Base-by-base conservation (phyloP, 2,888 invertebrate genomes). In the Gryllus longicercus region DNA sequence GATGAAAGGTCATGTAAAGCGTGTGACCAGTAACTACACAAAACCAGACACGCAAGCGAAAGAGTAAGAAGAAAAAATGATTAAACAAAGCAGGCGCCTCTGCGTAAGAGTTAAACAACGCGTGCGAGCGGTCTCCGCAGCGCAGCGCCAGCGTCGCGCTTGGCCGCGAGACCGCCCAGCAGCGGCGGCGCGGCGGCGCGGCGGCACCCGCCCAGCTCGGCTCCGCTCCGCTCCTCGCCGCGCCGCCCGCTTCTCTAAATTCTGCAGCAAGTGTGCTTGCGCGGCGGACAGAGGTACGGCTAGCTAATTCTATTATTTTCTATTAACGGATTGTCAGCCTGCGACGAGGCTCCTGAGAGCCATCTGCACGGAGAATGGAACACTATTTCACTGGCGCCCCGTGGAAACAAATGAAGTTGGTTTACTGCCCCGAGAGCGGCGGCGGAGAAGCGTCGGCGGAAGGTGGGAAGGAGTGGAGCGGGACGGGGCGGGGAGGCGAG, bases 221-320 rank as follows among this genome's bases (percentile, higher is more conserved):
- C 38, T 38, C 16, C n/a, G 11, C 51, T 49, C 74, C 49, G n/a
- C n/a, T n/a, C 21, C 21, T 25, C 74, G 51, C 21, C 18, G 49
- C 49, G 38, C 79, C 76, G 49, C 14, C 38, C 51, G 23, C 38
- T 21, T 50, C 79, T 79, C 80, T 80, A 80, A 80, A 80, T 80
- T 79, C 79, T 79, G 63, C 63, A 63, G 63, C 63, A 63, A 63
- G 63, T 63, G 78, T 50, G 63, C 63, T 50, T 78, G 78, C 50
- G 75, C 76, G 23, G 76, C 16, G 38, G 77, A 49, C 77, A 77
- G 50, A 25, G 50, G 50, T 63, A 78, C 63, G 79, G 79, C 74
- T 78, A 79, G 78, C 82, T 83, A 83, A 83, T 83, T 83, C 83
- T 83, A 83, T 83, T 83, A 83, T 82, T 83, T 82, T 83, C 83